Evolutionary conservation across 2,888 invertebrate genomes (phyloP), one percentile per base, ranked within the genome.

Genomic region (Cerceris rybyensis): DNA sequence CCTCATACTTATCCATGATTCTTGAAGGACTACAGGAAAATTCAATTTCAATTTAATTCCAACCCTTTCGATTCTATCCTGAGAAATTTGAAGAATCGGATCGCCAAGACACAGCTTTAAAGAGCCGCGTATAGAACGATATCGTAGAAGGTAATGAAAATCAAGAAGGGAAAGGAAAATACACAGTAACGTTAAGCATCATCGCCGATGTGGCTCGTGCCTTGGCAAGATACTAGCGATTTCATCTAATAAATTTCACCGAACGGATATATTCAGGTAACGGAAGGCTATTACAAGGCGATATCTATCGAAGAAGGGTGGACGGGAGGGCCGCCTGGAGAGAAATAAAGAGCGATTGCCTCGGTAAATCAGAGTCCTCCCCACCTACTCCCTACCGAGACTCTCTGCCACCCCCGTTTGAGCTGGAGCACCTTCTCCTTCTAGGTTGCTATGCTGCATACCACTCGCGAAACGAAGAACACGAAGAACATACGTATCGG

Each of bases 321-420:
- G 89, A 86, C 86, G 88, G 85, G 90, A 92, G 90, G 89, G 91
- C 90, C 92, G 92, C 92, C 92, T 92, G 87, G 92, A 92, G 92
- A 91, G 92, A 92, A 92, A 92, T 92, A 92, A 92, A 92, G 92
- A 92, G 91, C 90, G 92, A 92, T 92, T 92, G 92, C 90, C 87
- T 91, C 92, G 87, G 92, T 92, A 92, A 92, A 92, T 92, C 92
- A 92, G 91, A 85, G 82, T 81, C 82, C 83, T 68, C 84, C 28
- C 28, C 28, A 28, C 28, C 28, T 85, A 71, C 68, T 60, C 61
- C 68, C 80, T 65, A 59, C 71, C 65, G 70, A 77, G 80, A 77
- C 79, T 72, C 74, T 73, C 61, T 59, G 57, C 75, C 85, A 60
- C 70, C 81, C 78, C 81, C 83, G 80, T 78, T 78, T 70, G 63